Evolutionary conservation across 2,888 invertebrate species (phyloP).

Genomic region (Drosophila atripex): DNA sequence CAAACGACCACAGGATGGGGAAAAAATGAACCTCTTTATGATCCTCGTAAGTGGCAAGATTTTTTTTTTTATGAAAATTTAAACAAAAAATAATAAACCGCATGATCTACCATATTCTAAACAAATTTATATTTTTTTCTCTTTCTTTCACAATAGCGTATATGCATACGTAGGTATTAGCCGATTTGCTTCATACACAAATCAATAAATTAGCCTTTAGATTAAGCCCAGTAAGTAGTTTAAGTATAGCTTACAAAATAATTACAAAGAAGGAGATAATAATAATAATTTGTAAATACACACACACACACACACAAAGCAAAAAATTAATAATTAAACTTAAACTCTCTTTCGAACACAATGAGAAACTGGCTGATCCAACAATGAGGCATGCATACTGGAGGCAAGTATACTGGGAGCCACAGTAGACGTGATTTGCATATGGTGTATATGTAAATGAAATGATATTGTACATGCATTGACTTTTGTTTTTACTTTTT

Average conservation of each 20-base stretch:
- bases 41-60: slow-evolving; percentile 28
- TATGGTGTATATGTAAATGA: slow-evolving; percentile 45
- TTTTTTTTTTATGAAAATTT: slow-evolving; percentile 25
- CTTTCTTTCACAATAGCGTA: slow-evolving; percentile 28
- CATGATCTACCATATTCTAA: slow-evolving; percentile 18
- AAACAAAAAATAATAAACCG: slow-evolving; percentile 36
- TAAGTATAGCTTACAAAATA: slow-evolving; percentile 32
- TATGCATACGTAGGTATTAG: slow-evolving; percentile 19
- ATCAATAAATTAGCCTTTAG: slow-evolving; percentile 47
- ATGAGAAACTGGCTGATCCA: slow-evolving; percentile 40
- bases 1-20: slow-evolving; percentile 39
- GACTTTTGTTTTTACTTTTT: slow-evolving; percentile 29
- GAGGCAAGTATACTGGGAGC: slow-evolving; percentile 47
- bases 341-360: slow-evolving; percentile 36
- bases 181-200: slow-evolving; percentile 36
- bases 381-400: slow-evolving; percentile 41
- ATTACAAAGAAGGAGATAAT: slow-evolving; percentile 36
- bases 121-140: slow-evolving; percentile 52
- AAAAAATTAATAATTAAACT: slow-evolving; percentile 51
- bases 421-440: slow-evolving; percentile 68
- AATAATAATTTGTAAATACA: slow-evolving; percentile 32
- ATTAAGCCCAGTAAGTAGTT: slow-evolving; percentile 31
- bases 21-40: slow-evolving; percentile 1
- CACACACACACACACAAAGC: too few relatives aligned
- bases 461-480: slow-evolving; percentile 42